Evolutionary conservation across 2,797 vertebrate species (phyloP), one percentile per base, ranked within the genome.

Genomic region (Ctenopoma multispine): DNA sequence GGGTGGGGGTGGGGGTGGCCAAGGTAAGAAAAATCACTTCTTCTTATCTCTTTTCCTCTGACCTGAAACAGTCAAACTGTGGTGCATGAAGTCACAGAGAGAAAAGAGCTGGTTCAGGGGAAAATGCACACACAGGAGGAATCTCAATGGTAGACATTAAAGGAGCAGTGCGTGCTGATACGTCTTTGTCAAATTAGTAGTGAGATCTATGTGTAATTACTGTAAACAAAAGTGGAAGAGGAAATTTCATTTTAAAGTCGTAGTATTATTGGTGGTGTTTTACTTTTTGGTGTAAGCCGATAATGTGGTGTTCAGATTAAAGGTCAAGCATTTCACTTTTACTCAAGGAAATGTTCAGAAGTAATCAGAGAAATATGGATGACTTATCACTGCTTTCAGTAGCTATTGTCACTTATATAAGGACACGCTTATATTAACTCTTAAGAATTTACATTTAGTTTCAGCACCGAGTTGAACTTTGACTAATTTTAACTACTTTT

Each of bases 31-130:
- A 86, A 85, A 89, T 88, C 79, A 83, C 85, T 88, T 78, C 57
- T 51, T 78, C 86, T 92, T 90, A 90, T 92, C 87, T 87, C 69
- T 24, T 79, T 85, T 87, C 81, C 83, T 86, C 76, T 90, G 87
- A 90, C 91, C 90, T 91, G 89, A 91, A 92, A 92, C 90, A 92
- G 90, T 92, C 90, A 90, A 86, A 88, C 83, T 76, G 80, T 27
- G 7, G 78, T 8, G 80, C 78, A 70, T 82, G 83, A 89, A 86
- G 88, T 83, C 75, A 46, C 43, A 53, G 21, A 72, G 79, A 87
- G 81, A 84, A 84, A 81, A 66, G 79, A 85, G 75, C 57, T 13
- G 70, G 68, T 13, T 64, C 63, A 64, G 63, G 44, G 46, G 57
- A 68, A 73, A 66, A 69, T 43, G 72, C 80, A 67, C 77, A 64